Evolutionary conservation across 2,113 vertebrate genomes (phyloP).

Genomic region (Tychaedon coryphoeus): DNA sequence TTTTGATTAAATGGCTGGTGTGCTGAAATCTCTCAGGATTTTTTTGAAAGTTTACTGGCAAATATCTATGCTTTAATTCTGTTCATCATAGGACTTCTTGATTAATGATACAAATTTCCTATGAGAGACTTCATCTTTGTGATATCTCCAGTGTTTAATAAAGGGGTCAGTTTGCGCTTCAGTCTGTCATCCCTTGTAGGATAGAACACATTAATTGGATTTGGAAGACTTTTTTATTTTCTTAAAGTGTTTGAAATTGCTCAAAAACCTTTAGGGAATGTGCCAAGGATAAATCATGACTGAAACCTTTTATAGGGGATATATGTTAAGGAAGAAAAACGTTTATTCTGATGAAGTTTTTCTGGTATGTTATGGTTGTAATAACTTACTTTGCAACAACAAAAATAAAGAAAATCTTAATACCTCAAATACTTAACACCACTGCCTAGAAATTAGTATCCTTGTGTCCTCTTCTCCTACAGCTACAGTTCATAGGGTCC

Average conservation of each 20-base stretch:
- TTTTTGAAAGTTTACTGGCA: not conserved
- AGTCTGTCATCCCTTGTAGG: not conserved
- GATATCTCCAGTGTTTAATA: not conserved
- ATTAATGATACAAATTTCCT: not conserved
- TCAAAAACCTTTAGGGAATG: not conserved
- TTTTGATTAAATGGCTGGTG: not conserved
- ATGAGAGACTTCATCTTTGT: not conserved
- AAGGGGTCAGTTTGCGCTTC: not conserved
- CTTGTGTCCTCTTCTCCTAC: not conserved
- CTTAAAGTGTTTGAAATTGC: not conserved
- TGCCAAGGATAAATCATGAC: not conserved
- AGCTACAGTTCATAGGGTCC: not conserved
- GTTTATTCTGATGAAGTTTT: not conserved
- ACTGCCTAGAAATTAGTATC: not conserved
- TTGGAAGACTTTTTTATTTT: not conserved
- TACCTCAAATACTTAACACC: not conserved
- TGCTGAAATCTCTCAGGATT: not conserved
- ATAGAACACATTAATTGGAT: not conserved
- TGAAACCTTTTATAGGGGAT: not conserved
- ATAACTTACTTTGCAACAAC: not conserved
- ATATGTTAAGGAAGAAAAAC: not conserved
- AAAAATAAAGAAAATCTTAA: not conserved
- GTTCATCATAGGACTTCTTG: not conserved
- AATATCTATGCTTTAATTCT: not conserved
- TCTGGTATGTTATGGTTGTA: not conserved